Evolutionary conservation across 2,888 invertebrate species (phyloP).

Genomic region (Drosophila putrida): DNA sequence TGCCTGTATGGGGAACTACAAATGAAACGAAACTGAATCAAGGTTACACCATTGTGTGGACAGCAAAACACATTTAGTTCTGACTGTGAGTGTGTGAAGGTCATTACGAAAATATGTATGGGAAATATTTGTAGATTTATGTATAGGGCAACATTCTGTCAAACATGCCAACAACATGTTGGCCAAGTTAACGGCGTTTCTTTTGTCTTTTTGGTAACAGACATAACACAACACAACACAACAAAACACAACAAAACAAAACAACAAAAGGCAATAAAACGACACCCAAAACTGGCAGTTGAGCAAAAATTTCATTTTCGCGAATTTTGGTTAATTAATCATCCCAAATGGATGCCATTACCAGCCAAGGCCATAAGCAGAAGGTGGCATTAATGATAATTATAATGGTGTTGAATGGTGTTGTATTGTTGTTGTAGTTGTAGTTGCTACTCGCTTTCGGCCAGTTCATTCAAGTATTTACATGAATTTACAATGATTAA

Average conservation of each 20-base stretch:
- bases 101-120: constrained; percentile 24
- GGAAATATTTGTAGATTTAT: constrained; percentile 15
- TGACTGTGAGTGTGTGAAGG: constrained; percentile 57
- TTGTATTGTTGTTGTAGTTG: constrained; percentile 5
- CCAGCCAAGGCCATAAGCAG: constrained; percentile 46
- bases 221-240: constrained; percentile 34
- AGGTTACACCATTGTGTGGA: constrained; percentile 29
- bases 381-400: constrained; percentile 59
- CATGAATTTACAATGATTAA: constrained; percentile 40
- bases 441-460: background rate
- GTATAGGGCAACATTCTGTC: constrained; percentile 39
- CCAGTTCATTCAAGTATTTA: constrained; percentile 17
- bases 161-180: constrained; percentile 28
- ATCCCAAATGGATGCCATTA: constrained; percentile 58
- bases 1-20: constrained; percentile 18
- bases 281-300: constrained; percentile 38
- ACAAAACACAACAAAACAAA: constrained; percentile 28
- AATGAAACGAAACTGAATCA: constrained; percentile 45
- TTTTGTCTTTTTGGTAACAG: constrained; percentile 45
- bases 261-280: constrained; percentile 54
- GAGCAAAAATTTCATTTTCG: constrained; percentile 43
- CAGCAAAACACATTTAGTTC: constrained; percentile 1
- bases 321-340: constrained; percentile 72
- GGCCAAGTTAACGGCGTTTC: constrained; percentile 62
- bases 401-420: constrained; percentile 47